A percentile compares a stretch with the other conserved stretches of the same genome.
Conservation (phyloP, 2,113 vertebrate genomes). For the Brachyhypopomus gauderio region DNA sequence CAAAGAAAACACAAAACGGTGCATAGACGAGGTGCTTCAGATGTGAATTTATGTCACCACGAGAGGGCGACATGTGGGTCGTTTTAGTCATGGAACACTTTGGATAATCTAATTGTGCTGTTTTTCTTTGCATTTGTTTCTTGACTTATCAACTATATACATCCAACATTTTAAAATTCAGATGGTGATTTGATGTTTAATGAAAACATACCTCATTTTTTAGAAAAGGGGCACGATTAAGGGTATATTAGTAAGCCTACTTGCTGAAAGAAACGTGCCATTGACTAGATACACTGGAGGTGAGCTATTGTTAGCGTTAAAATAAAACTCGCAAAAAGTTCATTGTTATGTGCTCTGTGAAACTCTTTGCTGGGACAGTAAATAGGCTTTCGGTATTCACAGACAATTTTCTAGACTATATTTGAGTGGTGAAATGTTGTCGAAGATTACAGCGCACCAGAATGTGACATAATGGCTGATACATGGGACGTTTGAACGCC, state of each 20-base stretch:
- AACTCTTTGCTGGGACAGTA: background rate
- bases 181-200: too few species aligned
- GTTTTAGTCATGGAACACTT: background rate
- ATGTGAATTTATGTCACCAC: background rate
- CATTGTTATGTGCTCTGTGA: conserved; percentile 11
- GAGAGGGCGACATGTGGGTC: conserved; percentile 24
- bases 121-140: background rate
- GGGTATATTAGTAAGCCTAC: too few species aligned
- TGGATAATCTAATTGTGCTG: background rate
- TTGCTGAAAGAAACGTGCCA: background rate
- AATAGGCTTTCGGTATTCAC: background rate
- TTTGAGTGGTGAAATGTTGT: too few species aligned
- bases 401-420: too few species aligned
- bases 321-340: conserved; percentile 23
- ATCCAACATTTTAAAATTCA: background rate
- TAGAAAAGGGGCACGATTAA: too few species aligned
- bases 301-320: background rate
- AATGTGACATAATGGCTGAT: background rate
- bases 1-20: background rate
- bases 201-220: too few species aligned
- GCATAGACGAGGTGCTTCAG: background rate
- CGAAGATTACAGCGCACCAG: background rate
- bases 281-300: background rate
- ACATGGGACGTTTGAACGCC: too few species aligned
- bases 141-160: background rate